Conservation (phyloP, 2,888 invertebrate species). For the Mimachlamys varia region DNA sequence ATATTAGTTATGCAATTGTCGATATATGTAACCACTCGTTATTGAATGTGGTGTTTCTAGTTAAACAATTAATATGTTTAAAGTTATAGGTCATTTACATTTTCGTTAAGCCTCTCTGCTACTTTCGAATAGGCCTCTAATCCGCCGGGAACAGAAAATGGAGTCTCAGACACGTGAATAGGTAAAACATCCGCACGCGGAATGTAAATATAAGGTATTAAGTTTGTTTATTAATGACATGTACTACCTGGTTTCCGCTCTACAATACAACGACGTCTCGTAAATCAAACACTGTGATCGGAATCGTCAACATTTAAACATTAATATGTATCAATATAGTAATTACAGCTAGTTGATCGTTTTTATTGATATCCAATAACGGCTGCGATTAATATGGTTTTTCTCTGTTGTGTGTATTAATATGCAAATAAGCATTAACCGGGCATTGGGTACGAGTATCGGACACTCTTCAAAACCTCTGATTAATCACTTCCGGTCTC, state of each 20-base stretch:
- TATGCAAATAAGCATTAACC: conserved; percentile 1
- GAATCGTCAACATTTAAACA: conserved; percentile 1
- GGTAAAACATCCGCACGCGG: not conserved
- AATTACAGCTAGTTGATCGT: not conserved
- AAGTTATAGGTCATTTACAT: no score
- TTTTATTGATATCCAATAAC: not conserved
- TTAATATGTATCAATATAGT: not conserved
- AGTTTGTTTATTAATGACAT: not conserved
- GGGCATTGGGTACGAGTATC: not conserved
- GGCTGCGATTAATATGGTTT: not conserved
- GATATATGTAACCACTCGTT: no score
- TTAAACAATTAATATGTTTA: no score
- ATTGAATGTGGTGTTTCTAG: no score
- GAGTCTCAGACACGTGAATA: not conserved
- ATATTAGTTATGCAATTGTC: no score
- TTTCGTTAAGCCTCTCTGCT: no score
- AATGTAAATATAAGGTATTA: not conserved
- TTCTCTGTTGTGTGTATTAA: not conserved
- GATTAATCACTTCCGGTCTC: not conserved
- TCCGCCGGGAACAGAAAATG: no score
- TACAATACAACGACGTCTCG: not conserved
- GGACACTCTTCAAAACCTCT: not conserved
- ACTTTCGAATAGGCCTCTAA: no score
- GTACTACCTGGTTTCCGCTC: not conserved
- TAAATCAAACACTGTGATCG: not conserved